Percentiles rank a stretch among this genome's conserved stretches.
phyloP scores from a whole-genome alignment of 2,888 invertebrate species.

The Cryptops parisi region DNA sequence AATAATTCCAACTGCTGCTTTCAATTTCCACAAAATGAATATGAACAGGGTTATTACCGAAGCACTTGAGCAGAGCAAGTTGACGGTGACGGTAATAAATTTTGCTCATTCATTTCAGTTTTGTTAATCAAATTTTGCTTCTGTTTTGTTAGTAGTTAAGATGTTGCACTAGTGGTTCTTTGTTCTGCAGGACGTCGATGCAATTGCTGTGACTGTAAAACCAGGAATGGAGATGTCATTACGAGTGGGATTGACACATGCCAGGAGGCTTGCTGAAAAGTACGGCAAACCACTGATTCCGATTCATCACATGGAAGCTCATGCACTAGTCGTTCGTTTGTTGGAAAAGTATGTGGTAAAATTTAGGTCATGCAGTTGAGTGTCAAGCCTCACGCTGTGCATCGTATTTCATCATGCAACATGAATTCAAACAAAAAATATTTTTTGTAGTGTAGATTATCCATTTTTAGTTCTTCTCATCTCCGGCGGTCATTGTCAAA shows the following conservation, averaged over 20 bases:
- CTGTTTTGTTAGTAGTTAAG: not conserved
- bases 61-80: constrained; percentile 45
- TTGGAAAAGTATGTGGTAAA: constrained; percentile 25
- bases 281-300: constrained; percentile 59
- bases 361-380: no score
- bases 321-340: constrained; percentile 67
- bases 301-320: constrained; percentile 98
- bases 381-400: no score
- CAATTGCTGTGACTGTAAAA: constrained; percentile 78
- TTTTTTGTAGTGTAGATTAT: constrained; percentile 44
- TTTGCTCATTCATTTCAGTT: not conserved
- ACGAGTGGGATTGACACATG: constrained; percentile 64
- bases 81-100: constrained; percentile 29
- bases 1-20: constrained; percentile 74
- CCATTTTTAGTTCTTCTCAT: constrained; percentile 80
- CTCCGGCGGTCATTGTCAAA: constrained; percentile 84
- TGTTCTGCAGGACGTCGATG: constrained; percentile 57
- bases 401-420: no score
- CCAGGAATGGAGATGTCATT: constrained; percentile 74
- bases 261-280: constrained; percentile 42
- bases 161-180: no score
- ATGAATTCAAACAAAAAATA: constrained; percentile 1
- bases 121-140: constrained; percentile 2
- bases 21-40: constrained; percentile 59
- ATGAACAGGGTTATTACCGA: constrained; percentile 56